These are phyloP conservation scores for Drosophila bunnanda DNA, from an alignment of 2,888 invertebrate species.

Conservation along the genomic window DNA sequence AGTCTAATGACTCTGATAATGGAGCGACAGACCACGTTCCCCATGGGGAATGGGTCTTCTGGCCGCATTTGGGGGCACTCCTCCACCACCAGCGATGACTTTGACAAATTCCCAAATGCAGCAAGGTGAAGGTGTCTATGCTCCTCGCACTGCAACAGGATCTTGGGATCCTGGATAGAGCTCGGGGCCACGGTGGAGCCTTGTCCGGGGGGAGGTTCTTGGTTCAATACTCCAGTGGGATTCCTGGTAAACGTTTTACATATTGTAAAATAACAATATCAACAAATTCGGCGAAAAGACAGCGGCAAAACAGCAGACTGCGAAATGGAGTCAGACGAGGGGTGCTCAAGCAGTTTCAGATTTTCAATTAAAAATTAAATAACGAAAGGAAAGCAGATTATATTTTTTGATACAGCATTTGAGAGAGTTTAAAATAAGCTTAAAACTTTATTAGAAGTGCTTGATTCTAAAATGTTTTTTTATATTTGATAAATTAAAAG, in stretches of 20 bases:
- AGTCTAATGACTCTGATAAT: conserved; percentile 46
- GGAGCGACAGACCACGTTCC: not conserved
- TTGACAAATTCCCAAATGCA: conserved; percentile 39
- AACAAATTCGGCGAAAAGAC: conserved; percentile 41
- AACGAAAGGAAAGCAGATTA: no score
- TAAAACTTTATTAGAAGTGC: no score
- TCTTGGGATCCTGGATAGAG: not conserved
- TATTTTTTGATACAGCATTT: not conserved
- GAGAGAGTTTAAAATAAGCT: not conserved
- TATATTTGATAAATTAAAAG: not conserved
- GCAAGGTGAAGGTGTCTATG: conserved; percentile 11
- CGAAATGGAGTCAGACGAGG: conserved; percentile 29
- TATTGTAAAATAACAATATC: conserved; percentile 73
- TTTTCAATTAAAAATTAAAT: not conserved
- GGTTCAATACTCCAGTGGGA: conserved; percentile 20
- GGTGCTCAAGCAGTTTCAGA: not conserved
- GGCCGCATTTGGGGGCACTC: not conserved
- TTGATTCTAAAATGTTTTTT: not conserved
- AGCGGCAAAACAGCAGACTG: conserved; percentile 1
- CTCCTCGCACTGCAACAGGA: not conserved
- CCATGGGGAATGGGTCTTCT: not conserved
- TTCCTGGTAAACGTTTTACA: conserved; percentile 67
- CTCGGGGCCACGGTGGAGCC: not conserved
- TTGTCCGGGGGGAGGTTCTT: not conserved
- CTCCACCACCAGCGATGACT: not conserved